Evolutionary conservation across 2,888 invertebrate genomes (phyloP), one percentile per base, ranked within the genome.

Genomic region (Clivina fossor): DNA sequence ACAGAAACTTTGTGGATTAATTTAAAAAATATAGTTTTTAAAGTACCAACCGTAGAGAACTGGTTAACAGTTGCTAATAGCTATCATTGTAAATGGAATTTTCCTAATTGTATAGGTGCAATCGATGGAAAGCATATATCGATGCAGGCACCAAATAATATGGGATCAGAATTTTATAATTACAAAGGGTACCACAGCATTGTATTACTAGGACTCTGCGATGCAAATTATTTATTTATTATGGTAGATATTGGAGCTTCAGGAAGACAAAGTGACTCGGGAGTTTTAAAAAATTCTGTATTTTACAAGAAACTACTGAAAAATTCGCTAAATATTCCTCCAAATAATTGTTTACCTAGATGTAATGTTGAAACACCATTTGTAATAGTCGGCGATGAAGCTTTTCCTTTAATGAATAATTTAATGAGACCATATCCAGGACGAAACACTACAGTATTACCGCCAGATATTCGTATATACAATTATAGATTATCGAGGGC

Each of bases 121-220:
- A 37, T 37, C 4, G 37, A 37, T 15, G 37, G 37, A 3, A 37
- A 37, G 9, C 37, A 37, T 37, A 19, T 37, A 19, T 5, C 37
- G 5, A 37, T 37, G 37, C 37, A 37, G n/a, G 37, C 37, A 56
- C 61, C 60, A 26, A 38, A 54, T 22, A 46, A 59, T 41, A 26
- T 57, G 46, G 61, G 61, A 2, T 61, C 60, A 0, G 13, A 24
- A 5, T 60, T 33, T 47, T 60, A 16, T 20, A 62, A 64, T 41
- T 62, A 63, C 18, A 64, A 63, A 37, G 16, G 49, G 3, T 20
- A 26, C 11, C 56, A 59, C 35, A 62, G 62, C 33, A 57, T 62
- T 30, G 49, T 59, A 18, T 35, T 64, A 2, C 22, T 64, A 2
- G 61, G 56, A 20, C 28, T 60, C 16, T 58, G 59, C n/a, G 59